Base-by-base conservation (phyloP, 23 tunicate genomes). In the Clavelina lepadiformis region DNA sequence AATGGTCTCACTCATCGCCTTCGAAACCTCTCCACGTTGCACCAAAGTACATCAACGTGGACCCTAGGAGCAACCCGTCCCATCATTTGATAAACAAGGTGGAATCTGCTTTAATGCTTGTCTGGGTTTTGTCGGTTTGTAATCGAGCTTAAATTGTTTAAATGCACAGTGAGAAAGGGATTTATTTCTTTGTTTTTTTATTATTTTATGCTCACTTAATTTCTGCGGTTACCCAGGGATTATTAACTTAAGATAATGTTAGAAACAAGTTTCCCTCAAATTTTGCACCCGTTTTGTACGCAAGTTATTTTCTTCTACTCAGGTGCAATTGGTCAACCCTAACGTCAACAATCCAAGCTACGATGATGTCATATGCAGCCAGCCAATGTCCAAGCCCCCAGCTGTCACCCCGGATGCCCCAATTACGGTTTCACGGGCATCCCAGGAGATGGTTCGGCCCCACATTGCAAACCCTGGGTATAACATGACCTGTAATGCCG, bases 271-370 rank as follows among this genome's bases (percentile, higher is more conserved):
- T n/a, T n/a, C n/a, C n/a, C n/a, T n/a, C n/a, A n/a, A n/a, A n/a
- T n/a, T n/a, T n/a, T n/a, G n/a, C n/a, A n/a, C n/a, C n/a, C n/a
- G n/a, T n/a, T n/a, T n/a, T n/a, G n/a, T n/a, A n/a, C n/a, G n/a
- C n/a, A n/a, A n/a, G n/a, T n/a, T n/a, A n/a, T n/a, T n/a, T n/a
- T n/a, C n/a, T n/a, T n/a, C n/a, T n/a, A n/a, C n/a, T n/a, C n/a
- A n/a, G 45, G 45, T 20, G n/a, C 1, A 3, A 22, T 6, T 41
- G 2, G 76, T 56, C 21, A 51, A 19, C 52, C 73, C 82, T 57
- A 76, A 76, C 53, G 82, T 78, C 4, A 58, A 58, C 69, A 78
- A 78, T 51, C 84, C 84, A 2, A 68, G 75, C 33, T 78, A 78
- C 33, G 84, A 78, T 26, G 84, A 78, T 47, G 76, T 78, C 21